Base-by-base conservation (phyloP, 1,140 invertebrate species). In the Centruroides vittatus region DNA sequence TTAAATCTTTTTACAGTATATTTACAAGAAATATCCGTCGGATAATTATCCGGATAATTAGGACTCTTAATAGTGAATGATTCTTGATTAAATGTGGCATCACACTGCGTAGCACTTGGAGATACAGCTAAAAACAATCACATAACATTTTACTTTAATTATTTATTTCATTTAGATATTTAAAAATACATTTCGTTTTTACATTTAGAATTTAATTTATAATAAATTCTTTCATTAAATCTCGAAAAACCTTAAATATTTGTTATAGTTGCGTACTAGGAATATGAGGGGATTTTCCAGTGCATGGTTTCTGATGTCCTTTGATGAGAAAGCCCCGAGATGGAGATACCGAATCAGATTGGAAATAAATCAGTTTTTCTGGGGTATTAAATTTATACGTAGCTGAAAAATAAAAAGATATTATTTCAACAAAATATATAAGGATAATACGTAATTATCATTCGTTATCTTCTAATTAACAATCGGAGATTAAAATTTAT, bases 21-120 rank as follows among this genome's bases (percentile, higher is more conserved):
- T 56, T 62, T 55, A 36, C 68, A 69, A 34, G 62, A n/a, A 4
- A 59, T 13, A 36, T 66, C 63, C 7, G 56, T 46, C 0, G 65
- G 64, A 57, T 68, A 68, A 49, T 60, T 56, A 9, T 62, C 7
- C 1, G 68, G 68, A 57, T 66, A 68, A 36, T 34, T 46, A 13
- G 67, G 67, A 35, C 62, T 65, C 55, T 64, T 64, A 9, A 69
- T 23, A 10, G 56, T 54, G 46, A 66, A 66, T 11, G 60, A 55
- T 36, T 63, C 56, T 5, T 11, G 13, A 6, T 57, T 36, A 23
- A 55, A 66, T 3, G 57, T 46, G 4, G 56, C 61, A 46, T 64
- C 62, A 35, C 62, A 66, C 35, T 59, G 55, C 3, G 54, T 23
- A 5, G 58, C 55, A 41, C 50, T 53, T 56, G 49, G 11, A 41